Evolutionary conservation across 2,113 vertebrate genomes (phyloP).

Genomic region (Cichladusa arquata): DNA sequence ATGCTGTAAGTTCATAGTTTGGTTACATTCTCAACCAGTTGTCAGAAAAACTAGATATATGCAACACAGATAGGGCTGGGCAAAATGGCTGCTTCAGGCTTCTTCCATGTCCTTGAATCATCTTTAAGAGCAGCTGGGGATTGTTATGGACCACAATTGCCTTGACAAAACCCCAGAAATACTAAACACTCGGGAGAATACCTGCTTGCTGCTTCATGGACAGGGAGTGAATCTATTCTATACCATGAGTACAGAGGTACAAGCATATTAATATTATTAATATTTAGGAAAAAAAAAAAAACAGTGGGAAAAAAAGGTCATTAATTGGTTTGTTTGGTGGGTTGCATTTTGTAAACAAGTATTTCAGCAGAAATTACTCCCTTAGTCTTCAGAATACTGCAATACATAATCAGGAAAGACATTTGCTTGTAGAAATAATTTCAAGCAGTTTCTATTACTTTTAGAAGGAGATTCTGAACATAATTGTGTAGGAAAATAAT

Average conservation of each 20-base stretch:
- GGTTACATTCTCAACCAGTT: not conserved
- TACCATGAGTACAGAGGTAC: not conserved
- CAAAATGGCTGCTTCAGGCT: not conserved
- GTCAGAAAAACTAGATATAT: not conserved
- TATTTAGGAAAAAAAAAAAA: not conserved
- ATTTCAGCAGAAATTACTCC: not conserved
- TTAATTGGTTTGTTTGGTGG: not conserved
- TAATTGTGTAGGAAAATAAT: not conserved
- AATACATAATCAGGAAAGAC: not conserved
- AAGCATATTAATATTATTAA: not conserved
- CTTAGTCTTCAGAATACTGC: not conserved
- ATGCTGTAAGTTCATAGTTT: not conserved
- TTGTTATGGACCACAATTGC: not conserved
- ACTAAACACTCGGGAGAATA: not conserved
- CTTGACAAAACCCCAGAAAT: not conserved
- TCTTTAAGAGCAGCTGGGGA: not conserved
- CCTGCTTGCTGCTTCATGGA: accelerated
- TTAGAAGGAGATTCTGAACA: not conserved
- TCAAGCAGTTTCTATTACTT: not conserved
- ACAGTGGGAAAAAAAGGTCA: not conserved
- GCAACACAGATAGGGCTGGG: not conserved
- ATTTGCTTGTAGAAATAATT: not conserved
- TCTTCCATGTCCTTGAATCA: not conserved
- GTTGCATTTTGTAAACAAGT: not conserved
- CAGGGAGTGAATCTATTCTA: not conserved